Base-by-base conservation (phyloP, 2,888 invertebrate genomes). In the Patella depressa region DNA sequence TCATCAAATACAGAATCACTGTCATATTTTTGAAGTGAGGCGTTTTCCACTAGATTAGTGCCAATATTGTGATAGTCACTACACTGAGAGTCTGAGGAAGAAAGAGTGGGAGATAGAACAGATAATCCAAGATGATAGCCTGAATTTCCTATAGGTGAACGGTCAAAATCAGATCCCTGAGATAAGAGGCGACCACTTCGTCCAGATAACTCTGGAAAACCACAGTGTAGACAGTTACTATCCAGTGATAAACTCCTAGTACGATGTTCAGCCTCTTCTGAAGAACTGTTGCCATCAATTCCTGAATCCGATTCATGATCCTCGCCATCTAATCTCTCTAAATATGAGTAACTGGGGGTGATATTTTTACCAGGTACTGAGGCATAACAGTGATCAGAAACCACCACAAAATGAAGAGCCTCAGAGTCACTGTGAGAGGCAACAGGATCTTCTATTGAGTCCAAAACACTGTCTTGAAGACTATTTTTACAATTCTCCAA, bases 221-320 rank as follows among this genome's bases (percentile, higher is more conserved):
- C 78, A 72, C 72, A 81, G 57, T 80, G 79, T 55, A 83, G 75
- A 65, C 81, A 83, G 24, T 74, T 76, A 73, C 81, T 80, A 65
- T 83, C 83, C 45, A 83, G 70, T n/a, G 83, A 81, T 69, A 80
- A 71, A 73, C 80, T 83, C 34, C 80, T 65, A 12, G 81, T 78
- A 19, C 83, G 71, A 69, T 80, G 81, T 53, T 83, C 83, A n/a
- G 77, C 78, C 24, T 83, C 83, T 53, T 81, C 83, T 24, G 81
- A 77, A 2, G 81, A 77, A 53, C 79, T 79, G 54, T 79, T 81
- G 73, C 72, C 74, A 29, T 77, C 79, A 71, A 78, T 79, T 57
- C 79, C 79, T 57, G 78, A 79, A 70, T 77, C 78, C 24, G 77
- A 75, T 57, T 81, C 81, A 76, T 72, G 53, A 15, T 76, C 78